Percentiles rank a stretch among this genome's conserved stretches.
Evolutionary conservation across 2,113 vertebrate genomes (phyloP).

Genomic region (Urocynchramus pylzowi): DNA sequence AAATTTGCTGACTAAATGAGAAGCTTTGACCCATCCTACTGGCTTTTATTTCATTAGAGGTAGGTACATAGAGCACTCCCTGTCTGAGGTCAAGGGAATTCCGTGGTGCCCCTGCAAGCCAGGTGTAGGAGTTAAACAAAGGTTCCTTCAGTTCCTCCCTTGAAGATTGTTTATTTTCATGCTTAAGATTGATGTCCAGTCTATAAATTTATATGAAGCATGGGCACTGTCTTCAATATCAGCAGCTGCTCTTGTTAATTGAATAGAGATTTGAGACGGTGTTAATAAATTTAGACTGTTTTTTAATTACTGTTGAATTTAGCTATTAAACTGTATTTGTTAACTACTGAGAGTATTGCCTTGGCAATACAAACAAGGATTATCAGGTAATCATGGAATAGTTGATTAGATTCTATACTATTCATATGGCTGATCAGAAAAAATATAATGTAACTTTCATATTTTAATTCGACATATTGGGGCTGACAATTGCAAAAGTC

Average conservation of each 20-base stretch:
- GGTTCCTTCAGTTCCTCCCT: background rate
- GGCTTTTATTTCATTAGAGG: background rate
- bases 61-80: background rate
- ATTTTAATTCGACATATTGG: background rate
- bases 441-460: background rate
- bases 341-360: background rate
- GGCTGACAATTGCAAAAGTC: background rate
- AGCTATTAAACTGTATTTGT: background rate
- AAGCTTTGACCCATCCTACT: background rate
- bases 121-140: background rate
- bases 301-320: background rate
- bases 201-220: background rate
- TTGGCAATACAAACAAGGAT: background rate
- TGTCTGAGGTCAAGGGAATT: background rate
- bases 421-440: background rate
- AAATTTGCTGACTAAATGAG: background rate
- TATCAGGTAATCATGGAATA: background rate
- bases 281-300: background rate
- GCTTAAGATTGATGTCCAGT: background rate
- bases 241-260: background rate
- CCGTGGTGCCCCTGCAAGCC: rapidly evolving
- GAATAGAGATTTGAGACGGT: background rate
- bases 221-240: background rate
- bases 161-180: background rate
- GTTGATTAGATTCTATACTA: background rate